Conservation (phyloP, 1,140 invertebrate genomes). For the Drosophila pandora region DNA sequence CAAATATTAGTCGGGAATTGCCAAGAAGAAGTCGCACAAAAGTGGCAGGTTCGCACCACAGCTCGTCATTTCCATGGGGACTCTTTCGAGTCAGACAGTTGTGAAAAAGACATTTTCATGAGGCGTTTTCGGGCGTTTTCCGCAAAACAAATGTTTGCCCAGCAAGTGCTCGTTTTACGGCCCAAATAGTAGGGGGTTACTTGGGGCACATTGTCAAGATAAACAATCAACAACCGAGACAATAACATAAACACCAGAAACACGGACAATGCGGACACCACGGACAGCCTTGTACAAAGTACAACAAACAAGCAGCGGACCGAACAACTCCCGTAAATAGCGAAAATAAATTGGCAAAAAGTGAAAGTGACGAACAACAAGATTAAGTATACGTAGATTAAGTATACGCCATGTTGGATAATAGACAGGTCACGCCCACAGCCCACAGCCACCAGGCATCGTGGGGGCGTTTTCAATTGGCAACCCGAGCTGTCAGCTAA, state of each 20-base stretch:
- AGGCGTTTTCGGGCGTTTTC: conserved; percentile 12
- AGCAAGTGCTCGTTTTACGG: conserved; percentile 33
- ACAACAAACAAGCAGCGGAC: conserved; percentile 21
- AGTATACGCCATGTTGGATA: conserved; percentile 30
- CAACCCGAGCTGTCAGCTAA: conserved; percentile 35
- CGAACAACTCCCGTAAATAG: conserved; percentile 51
- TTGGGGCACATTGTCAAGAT: conserved; percentile 39
- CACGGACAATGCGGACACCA: background rate
- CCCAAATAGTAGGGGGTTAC: conserved; percentile 25
- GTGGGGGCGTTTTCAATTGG: conserved; percentile 44
- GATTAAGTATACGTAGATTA: conserved; percentile 31
- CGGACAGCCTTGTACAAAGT: conserved; percentile 1
- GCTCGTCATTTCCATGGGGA: conserved; percentile 26
- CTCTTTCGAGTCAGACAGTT: conserved; percentile 22
- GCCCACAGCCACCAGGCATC: background rate
- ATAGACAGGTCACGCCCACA: conserved; percentile 46
- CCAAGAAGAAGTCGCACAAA: conserved; percentile 5
- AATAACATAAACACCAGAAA: conserved; percentile 37
- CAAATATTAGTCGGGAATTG: conserved; percentile 4
- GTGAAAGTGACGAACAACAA: conserved; percentile 60
- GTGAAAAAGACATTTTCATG: conserved; percentile 13
- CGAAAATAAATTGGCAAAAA: conserved; percentile 70
- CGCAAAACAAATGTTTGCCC: conserved; percentile 25
- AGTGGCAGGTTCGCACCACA: conserved; percentile 14
- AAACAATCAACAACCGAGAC: conserved; percentile 47